Conservation (phyloP, 2,113 vertebrate genomes). For the Vimba vimba region DNA sequence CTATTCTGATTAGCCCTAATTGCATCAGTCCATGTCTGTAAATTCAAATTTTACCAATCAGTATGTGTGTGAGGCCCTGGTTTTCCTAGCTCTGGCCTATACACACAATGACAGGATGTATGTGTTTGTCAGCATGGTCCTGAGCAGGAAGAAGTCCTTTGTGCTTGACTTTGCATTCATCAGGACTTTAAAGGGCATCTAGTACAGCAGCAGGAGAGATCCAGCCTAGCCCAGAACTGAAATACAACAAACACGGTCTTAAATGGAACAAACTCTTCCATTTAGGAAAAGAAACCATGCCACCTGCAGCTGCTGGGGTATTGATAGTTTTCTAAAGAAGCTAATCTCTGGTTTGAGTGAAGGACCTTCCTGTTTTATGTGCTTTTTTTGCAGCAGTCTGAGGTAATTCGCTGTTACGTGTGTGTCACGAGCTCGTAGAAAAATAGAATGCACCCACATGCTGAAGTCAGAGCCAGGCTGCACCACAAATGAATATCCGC, state of each 20-base stretch:
- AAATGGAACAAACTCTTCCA: neutral
- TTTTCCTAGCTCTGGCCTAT: constrained; percentile 29
- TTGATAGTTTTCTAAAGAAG: constrained; percentile 23
- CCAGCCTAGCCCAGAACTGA: neutral
- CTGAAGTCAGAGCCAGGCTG: constrained; percentile 50
- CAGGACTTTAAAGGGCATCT: constrained; percentile 44
- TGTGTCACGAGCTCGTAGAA: constrained; percentile 25
- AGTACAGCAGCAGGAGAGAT: constrained; percentile 8
- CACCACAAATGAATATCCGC: constrained; percentile 40
- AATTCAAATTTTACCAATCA: neutral
- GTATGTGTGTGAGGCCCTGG: constrained; percentile 25
- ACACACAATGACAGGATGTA: constrained; percentile 58
- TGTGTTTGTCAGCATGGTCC: constrained; percentile 43
- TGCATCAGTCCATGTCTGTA: neutral
- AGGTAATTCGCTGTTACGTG: constrained; percentile 32
- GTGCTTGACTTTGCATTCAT: constrained; percentile 17
- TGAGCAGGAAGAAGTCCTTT: constrained; percentile 52
- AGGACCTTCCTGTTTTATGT: neutral
- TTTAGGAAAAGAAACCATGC: neutral
- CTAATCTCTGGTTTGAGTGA: constrained; percentile 4
- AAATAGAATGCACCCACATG: constrained; percentile 23
- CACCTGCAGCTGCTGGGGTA: neutral
- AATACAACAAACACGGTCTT: neutral
- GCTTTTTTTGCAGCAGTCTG: neutral
- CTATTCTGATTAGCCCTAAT: too few species aligned